Conservation (phyloP, 2,797 vertebrate genomes). For the Vireo griseus region DNA sequence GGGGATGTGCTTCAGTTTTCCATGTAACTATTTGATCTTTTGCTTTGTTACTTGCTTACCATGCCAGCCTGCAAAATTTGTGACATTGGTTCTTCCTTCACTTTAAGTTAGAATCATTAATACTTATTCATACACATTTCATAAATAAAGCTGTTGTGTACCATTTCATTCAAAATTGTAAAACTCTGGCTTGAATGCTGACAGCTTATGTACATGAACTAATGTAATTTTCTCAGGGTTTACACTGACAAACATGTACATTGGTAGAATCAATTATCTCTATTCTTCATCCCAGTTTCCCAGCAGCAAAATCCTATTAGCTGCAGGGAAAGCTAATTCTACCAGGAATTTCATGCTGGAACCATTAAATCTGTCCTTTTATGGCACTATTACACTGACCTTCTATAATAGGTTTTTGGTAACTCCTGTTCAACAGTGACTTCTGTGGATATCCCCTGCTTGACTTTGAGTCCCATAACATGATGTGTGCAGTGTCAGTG, state of each 20-base stretch:
- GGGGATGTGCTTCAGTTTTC: background rate
- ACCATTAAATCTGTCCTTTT: background rate
- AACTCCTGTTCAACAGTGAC: background rate
- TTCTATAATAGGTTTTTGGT: background rate
- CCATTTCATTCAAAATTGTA: background rate
- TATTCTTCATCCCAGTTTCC: background rate
- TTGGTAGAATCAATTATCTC: background rate
- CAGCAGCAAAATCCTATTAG: background rate
- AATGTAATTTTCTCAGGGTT: background rate
- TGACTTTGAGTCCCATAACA: background rate
- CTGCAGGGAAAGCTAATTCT: background rate
- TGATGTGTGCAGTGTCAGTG: background rate
- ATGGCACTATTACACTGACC: background rate
- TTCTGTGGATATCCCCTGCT: background rate
- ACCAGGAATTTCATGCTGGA: background rate
- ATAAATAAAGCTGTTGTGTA: background rate
- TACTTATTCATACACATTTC: background rate
- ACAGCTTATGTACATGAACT: background rate
- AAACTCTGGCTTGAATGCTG: background rate
- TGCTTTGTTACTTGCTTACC: background rate
- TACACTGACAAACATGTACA: background rate
- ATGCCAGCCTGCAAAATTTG: background rate
- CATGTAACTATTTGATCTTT: background rate
- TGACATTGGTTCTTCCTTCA: background rate
- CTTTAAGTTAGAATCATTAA: background rate